Evolutionary conservation across 2,888 invertebrate genomes (phyloP).

Genomic region (Drosophila longiperda): DNA sequence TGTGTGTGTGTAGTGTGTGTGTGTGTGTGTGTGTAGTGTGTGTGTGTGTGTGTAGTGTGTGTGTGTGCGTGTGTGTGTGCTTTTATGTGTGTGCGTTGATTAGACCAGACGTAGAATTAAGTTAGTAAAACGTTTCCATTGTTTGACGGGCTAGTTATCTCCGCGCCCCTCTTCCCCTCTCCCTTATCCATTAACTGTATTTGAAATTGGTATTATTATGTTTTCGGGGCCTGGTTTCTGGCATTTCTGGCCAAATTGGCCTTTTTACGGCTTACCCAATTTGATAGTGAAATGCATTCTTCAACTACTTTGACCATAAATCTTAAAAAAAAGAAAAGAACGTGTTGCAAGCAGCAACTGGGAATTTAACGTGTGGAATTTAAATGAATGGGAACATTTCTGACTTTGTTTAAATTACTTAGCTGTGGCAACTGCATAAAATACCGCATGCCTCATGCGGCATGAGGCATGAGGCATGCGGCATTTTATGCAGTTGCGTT

Average conservation of each 20-base stretch:
- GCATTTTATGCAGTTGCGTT: neutral
- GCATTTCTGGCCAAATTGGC: conserved; percentile 25
- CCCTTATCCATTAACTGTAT: conserved; percentile 24
- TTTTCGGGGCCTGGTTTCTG: conserved; percentile 15
- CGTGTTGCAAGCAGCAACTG: conserved; percentile 20
- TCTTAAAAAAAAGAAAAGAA: neutral
- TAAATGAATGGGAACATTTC: conserved; percentile 24
- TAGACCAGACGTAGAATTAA: conserved; percentile 66
- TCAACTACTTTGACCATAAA: conserved; percentile 1
- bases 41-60: conserved; percentile 18
- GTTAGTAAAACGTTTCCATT: conserved; percentile 75
- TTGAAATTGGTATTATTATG: conserved; percentile 32
- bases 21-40: conserved; percentile 14
- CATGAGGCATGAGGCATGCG: neutral
- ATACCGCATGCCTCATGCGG: too few species aligned
- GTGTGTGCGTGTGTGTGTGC: conserved; percentile 15
- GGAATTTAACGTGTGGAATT: conserved; percentile 24
- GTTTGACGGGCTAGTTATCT: conserved; percentile 36
- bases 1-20: conserved; percentile 19
- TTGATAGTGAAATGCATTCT: conserved; percentile 65
- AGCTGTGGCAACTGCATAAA: too few species aligned
- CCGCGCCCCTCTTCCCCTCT: neutral
- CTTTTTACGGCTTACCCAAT: conserved; percentile 55
- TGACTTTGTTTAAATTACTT: neutral
- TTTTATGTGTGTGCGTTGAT: conserved; percentile 43